Evolutionary conservation across 2,888 invertebrate species (phyloP), one percentile per base, ranked within the genome.

Genomic region (Chydorus sphaericus): DNA sequence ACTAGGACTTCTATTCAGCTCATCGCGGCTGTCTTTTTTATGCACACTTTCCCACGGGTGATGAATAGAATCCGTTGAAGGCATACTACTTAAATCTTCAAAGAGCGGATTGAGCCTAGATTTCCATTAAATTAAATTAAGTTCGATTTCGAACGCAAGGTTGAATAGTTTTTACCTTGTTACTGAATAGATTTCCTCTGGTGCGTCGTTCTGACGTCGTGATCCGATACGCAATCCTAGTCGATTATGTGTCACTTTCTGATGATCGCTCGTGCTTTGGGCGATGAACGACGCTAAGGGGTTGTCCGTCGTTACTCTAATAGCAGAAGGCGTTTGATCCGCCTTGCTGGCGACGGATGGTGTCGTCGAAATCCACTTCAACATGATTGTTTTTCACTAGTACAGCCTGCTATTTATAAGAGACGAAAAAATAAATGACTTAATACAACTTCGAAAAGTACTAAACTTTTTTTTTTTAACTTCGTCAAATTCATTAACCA

Each of bases 141-240:
- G 5, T 7, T 20, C 23, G 26, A 26, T 18, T 16, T 18, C 44
- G 18, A 44, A 16, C 8, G 16, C n/a, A 44, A 16, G 18, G 8
- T 33, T 33, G 23, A 36, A 14, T 30, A 14, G 18, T 20, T 10
- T 36, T 11, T 48, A 55, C 55, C 55, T 55, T 26, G 55, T 55
- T 11, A 55, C 55, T 4, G 55, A 55, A 30, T 55, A 55, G 10
- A 55, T 49, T 48, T 55, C 29, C 20, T 55, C 49, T 48, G 16
- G 55, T 26, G 48, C 14, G 20, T 20, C 16, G 8, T 39, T 39
- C 16, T 16, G 39, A 18, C 16, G 20, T 10, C 16, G 20, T 39
- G 20, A 23, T 39, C 39, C 39, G 16, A 39, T n/a, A n/a, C n/a
- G n/a, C n/a, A n/a, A n/a, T n/a, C n/a, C n/a, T n/a, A n/a, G n/a